phyloP scores from a whole-genome alignment of 2,888 invertebrate genomes.

The Phoenoteleia sp. region DNA sequence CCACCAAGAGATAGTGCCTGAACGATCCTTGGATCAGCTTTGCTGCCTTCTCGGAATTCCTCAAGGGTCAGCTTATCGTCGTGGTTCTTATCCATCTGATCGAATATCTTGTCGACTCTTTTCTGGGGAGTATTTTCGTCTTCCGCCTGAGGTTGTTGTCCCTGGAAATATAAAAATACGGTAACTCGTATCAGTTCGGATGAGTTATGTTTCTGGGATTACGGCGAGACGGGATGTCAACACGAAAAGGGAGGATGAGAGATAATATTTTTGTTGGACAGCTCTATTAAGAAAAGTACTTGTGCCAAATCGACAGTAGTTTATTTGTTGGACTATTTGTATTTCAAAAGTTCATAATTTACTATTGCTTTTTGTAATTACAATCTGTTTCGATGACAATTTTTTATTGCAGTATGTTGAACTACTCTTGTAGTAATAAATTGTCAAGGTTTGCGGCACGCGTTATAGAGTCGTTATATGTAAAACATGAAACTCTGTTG shows the following conservation, averaged over 20 bases:
- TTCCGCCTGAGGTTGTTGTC: conserved; percentile 95
- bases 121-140: conserved; percentile 98
- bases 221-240: neutral
- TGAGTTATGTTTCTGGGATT: neutral
- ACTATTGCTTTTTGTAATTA: too few relatives aligned
- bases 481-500: too few relatives aligned
- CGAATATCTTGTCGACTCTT: conserved; percentile 99
- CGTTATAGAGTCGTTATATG: too few relatives aligned
- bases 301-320: neutral
- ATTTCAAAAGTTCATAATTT: too few relatives aligned
- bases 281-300: neutral
- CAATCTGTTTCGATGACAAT: too few relatives aligned
- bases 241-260: neutral
- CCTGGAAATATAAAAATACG: conserved; percentile 88
- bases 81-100: conserved; percentile 99
- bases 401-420: too few relatives aligned
- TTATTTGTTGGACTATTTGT: too few relatives aligned
- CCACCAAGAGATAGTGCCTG: conserved; percentile 96
- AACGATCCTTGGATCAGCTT: conserved; percentile 99
- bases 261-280: neutral
- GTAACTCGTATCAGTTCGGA: conserved; percentile 9
- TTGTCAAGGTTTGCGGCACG: too few relatives aligned
- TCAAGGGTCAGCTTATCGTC: conserved; percentile 98
- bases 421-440: too few relatives aligned
- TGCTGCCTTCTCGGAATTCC: conserved; percentile 99